Percentiles rank a stretch among this genome's conserved stretches.
Evolutionary conservation across 2,888 invertebrate genomes (phyloP).

Genomic region (Campoplex capitator): DNA sequence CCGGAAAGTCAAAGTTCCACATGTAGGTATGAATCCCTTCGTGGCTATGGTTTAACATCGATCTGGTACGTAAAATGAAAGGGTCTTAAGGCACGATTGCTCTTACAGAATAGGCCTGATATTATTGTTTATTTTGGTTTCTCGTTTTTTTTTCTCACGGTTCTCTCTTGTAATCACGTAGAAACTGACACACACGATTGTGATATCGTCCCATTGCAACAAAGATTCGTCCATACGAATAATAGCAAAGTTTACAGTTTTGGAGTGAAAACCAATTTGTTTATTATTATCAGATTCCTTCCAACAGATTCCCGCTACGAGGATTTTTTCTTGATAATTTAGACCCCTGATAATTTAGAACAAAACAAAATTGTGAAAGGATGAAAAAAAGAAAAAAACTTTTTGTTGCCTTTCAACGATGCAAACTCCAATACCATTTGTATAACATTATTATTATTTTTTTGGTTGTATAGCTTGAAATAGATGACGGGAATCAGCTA

Average conservation of each 20-base stretch:
- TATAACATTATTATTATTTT: constrained; percentile 59
- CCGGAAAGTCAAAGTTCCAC: constrained; percentile 44
- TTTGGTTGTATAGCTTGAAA: constrained; percentile 91
- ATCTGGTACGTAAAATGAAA: constrained; percentile 78
- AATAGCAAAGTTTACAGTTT: background rate
- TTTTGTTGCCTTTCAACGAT: background rate
- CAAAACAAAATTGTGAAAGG: background rate
- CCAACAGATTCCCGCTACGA: background rate
- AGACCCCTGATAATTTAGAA: background rate
- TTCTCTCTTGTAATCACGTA: constrained; percentile 5
- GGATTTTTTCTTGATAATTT: too few relatives aligned
- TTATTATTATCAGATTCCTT: background rate
- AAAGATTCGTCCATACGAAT: constrained; percentile 52
- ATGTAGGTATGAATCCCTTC: constrained; percentile 56
- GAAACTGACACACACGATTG: constrained; percentile 12
- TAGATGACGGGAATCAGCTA: constrained; percentile 95
- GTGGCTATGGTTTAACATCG: constrained; percentile 68
- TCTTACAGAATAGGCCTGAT: constrained; percentile 83
- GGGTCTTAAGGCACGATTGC: constrained; percentile 55
- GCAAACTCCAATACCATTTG: constrained; percentile 31
- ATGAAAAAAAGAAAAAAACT: background rate
- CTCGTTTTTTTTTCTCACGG: constrained; percentile 4
- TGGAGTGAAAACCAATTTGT: constrained; percentile 1
- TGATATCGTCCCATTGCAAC: constrained; percentile 29
- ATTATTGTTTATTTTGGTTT: constrained; percentile 27